Base-by-base conservation (phyloP, 2,113 vertebrate species). In the Bothrops jararaca region DNA sequence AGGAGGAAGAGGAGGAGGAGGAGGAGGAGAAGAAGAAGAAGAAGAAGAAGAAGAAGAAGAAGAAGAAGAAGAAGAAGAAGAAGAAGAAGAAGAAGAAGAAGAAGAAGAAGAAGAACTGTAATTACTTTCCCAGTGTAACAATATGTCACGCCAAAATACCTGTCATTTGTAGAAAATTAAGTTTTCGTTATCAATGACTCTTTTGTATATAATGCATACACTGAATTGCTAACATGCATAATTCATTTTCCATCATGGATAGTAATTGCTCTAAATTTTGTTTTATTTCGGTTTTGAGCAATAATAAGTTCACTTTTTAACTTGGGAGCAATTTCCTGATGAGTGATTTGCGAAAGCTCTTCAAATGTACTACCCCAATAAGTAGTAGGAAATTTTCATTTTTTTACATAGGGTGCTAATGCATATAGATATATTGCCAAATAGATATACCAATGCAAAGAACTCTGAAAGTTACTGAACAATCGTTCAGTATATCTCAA, bases 281-380 rank as follows among this genome's bases (percentile, higher is more conserved):
- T 92, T n/a, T 80, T 94, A 26, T 4, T 89, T 93, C 80, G 50
- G 45, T 90, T 96, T 96, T 26, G 93, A 42, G 94, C 93, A 92
- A 34, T 20, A 92, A 92, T 57, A 50, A 74, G 57, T 57, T 45
- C 0, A 1, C 94, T 93, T 93, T 93, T 85, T 57, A 86, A 48
- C 64, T 57, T 89, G 50, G 34, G 48, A 22, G 45, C 24, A 86
- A 86, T 24, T 64, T 48, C 29, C 60, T 80, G 20, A 89, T 45
- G 13, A 4, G 24, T 92, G 45, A 90, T 52, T 58, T 90, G 45
- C 24, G 64, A 85, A 92, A 92, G 42, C 42, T 60, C 45, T 92
- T 86, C 88, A 60, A 56, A 26, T 60, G 54, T 5, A 60, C 23
- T 18, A 24, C n/a, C 74, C 24, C 48, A 87, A 91, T 87, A 24